Evolutionary conservation across 2,888 invertebrate species (phyloP), one percentile per base, ranked within the genome.

Genomic region (Cataglyphis rosenhaueri): DNA sequence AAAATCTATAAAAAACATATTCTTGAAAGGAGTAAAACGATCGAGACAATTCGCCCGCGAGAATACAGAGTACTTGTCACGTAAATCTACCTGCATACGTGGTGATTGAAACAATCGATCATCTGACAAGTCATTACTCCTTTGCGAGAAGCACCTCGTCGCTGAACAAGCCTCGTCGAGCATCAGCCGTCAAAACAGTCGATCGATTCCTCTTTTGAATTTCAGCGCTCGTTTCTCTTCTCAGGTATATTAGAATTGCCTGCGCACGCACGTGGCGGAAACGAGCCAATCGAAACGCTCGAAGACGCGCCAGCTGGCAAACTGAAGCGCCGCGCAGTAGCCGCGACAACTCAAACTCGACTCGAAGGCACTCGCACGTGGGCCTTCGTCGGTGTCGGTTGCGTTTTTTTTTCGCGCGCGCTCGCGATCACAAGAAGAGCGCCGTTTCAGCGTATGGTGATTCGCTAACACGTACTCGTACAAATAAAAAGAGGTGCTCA

Each of bases 361-460:
- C 65, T 91, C 90, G 92, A 35, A 35, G 35, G 91, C 93, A 94
- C 92, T 94, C 93, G 94, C 94, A 94, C 94, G 94, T 94, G 94
- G 93, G 92, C 91, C 86, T 91, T 92, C 93, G 93, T 92, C 89
- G 87, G 87, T 86, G 90, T 89, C 92, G 92, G 92, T 86, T 90
- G 88, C 89, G 89, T 85, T 89, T 64, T 62, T 41, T 41, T 44
- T 25, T 21, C 87, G 90, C 86, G 71, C 81, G 71, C 32, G 62
- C 52, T 73, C 41, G 41, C 65, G 85, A 61, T 84, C 79, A 75
- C 21, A 29, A 61, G 41, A 76, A 85, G 48, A 70, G 73, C 81
- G 71, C 48, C 83, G 68, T 88, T 83, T 38, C 21, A 75, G 84
- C 82, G 89, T 59, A 44, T 55, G 70, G 70, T 79, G 78, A 44